Base-by-base conservation (phyloP, 2,797 vertebrate genomes). In the Helostoma temminkii region DNA sequence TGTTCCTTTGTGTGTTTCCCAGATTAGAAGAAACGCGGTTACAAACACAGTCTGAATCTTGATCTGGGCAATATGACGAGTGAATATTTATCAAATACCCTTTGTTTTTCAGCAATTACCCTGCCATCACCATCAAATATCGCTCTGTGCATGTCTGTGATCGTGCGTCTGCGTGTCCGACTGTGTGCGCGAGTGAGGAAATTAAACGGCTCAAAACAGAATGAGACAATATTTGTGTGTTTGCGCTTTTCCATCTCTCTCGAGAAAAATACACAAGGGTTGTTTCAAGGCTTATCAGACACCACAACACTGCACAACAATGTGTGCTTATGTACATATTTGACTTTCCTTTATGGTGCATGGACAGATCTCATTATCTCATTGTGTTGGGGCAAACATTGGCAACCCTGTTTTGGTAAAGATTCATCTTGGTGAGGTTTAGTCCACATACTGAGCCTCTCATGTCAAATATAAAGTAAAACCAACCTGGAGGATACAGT, bases 101-200 rank as follows among this genome's bases (percentile, higher is more conserved):
- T 72, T 78, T 80, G 69, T 74, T 80, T 57, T 74, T 70, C 63
- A 58, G 43, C 50, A 69, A 72, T 78, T 69, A 80, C 52, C 71
- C 78, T 49, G 58, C 58, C 18, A 30, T 49, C 68, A 26, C 28
- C 3, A 14, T 36, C 67, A 73, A 54, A 70, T n/a, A 68, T 47
- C 66, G 39, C 41, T 36, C 6, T 14, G 6, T 48, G 1, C 65
- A 45, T 65, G 52, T 30, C 7, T 30, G 8, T 30, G 8, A 8
- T 7, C 10, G 6, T 30, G 30, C 10, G 30, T 30, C 3, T n/a
- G n/a, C 10, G 30, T 9, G 9, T 32, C 6, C 6, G 30, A 3
- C 2, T 30, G 30, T 30, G 30, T 30, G 30, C 10, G 43, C 5
- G 11, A 2, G 3, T 10, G 39, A 34, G 18, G 26, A 56, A 60